Percentiles rank a stretch among this genome's conserved stretches.
phyloP scores from a whole-genome alignment of 2,888 invertebrate species.

The Cephus runcator region DNA sequence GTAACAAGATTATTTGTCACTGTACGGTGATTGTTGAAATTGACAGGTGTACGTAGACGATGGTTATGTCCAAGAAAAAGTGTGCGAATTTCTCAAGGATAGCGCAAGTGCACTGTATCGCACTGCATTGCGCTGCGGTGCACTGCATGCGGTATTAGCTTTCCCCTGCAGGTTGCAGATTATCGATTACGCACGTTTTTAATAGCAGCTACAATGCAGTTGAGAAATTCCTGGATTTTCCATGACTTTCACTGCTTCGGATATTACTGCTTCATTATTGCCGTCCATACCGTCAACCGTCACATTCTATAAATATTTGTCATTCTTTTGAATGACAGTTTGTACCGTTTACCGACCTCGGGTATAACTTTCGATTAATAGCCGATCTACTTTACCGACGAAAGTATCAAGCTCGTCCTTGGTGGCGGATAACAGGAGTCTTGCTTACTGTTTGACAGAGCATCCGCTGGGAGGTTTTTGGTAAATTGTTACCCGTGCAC shows the following conservation, averaged over 20 bases:
- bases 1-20: background rate
- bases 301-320: background rate
- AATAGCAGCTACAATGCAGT: background rate
- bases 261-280: background rate
- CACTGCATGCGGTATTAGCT: constrained; percentile 30
- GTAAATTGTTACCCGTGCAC: background rate
- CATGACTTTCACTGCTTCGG: background rate
- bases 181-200: constrained; percentile 22
- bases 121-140: background rate
- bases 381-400: background rate
- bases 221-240: background rate
- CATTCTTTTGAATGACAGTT: background rate
- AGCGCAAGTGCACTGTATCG: background rate
- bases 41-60: background rate
- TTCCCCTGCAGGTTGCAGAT: constrained; percentile 24
- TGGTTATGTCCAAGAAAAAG: background rate
- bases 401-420: background rate
- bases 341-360: background rate
- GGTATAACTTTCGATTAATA: background rate
- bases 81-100: background rate
- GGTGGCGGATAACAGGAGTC: background rate
- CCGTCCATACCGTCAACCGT: background rate
- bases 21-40: background rate
- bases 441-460: background rate
- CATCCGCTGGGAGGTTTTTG: background rate